Evolutionary conservation across 1,140 invertebrate genomes (phyloP).

Genomic region (Drosophila novamexicana): DNA sequence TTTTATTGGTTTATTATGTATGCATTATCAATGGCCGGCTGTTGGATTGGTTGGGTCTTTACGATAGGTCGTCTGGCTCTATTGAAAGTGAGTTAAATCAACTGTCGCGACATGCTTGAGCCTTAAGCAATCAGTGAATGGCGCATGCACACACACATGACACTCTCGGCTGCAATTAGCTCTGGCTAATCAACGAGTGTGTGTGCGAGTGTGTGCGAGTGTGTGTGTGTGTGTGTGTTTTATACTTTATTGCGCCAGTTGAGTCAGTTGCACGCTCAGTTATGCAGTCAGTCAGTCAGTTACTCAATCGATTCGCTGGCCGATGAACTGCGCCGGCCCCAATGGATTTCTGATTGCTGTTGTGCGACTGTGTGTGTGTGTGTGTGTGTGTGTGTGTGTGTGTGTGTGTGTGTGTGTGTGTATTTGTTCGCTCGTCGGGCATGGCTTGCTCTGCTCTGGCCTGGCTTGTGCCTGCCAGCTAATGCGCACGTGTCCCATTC

Average conservation of each 20-base stretch:
- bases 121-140: conserved; percentile 30
- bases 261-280: conserved; percentile 28
- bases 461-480: neutral
- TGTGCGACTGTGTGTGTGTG: neutral
- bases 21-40: conserved; percentile 47
- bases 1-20: conserved; percentile 79
- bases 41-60: conserved; percentile 6
- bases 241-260: conserved; percentile 8
- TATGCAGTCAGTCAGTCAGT: conserved; percentile 33
- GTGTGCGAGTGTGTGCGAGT: neutral
- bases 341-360: conserved; percentile 47
- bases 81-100: conserved; percentile 44
- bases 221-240: neutral
- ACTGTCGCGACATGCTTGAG: conserved; percentile 41
- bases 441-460: neutral
- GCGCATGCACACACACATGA: conserved; percentile 6
- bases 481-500: conserved; percentile 47
- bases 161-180: conserved; percentile 31
- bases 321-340: conserved; percentile 49
- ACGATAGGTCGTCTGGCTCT: conserved; percentile 5
- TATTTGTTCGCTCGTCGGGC: conserved; percentile 4
- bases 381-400: neutral
- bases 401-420: neutral
- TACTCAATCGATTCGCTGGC: conserved; percentile 49
- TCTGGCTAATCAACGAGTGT: conserved; percentile 20